Evolutionary conservation across 2,113 vertebrate genomes (phyloP), one percentile per base, ranked within the genome.

Genomic region (Empidonax alnorum): DNA sequence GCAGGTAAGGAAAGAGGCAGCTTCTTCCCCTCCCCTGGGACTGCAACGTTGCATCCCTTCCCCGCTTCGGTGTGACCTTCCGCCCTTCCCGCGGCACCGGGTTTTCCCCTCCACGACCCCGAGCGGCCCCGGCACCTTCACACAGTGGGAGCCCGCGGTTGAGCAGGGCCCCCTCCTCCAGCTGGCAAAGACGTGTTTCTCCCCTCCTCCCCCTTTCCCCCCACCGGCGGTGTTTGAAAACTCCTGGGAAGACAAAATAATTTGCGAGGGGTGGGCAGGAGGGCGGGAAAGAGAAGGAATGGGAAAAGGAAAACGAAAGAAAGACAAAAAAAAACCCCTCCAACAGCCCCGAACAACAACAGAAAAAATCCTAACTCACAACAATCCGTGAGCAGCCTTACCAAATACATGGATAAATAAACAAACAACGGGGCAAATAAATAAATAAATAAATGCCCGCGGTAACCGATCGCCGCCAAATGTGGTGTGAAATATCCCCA

Each of bases 1-100:
- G 99, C 99, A 99, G 99, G 99, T 99, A 98, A 98, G 99, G 96
- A 97, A 96, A 75, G 66, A 73, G 66, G 53, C 67, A 67, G 68
- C 84, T 68, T 63, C 58, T 50, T 89, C 13, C 31, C 30, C 49
- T 84, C 65, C 81, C 93, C 35, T 73, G 90, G 72, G 87, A 86
- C 24, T 27, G 72, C 35, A 46, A 8, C 15, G 21, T 17, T 30
- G 44, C 63, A 46, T n/a, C 75, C 79, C 42, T 62, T 56, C 39
- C 59, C 61, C 28, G 15, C 42, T 62, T 41, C 42, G 22, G 1
- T 19, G 71, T 65, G 53, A 85, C 71, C 89, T 78, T 53, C 44
- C 52, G 66, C 75, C 59, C 71, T 53, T 16, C 39, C 61, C 46
- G 37, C 49, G 23, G 71, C 30, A 30, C 71, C 14, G 62, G 44